Evolutionary conservation across 2,113 vertebrate species (phyloP).

Genomic region (Cyanistes caeruleus): DNA sequence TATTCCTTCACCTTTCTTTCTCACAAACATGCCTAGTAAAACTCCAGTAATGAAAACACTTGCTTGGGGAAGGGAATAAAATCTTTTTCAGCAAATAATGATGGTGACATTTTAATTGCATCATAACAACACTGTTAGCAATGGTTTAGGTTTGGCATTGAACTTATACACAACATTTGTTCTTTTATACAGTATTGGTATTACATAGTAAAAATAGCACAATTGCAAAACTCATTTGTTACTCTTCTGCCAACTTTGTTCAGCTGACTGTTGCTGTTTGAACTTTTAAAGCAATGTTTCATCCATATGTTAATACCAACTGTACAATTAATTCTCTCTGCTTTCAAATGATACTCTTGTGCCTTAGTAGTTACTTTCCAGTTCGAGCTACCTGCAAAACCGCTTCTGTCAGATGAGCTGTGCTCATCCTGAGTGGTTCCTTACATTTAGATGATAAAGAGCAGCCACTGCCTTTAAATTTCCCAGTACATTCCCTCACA

Average conservation of each 20-base stretch:
- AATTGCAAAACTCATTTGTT: conserved; percentile 70
- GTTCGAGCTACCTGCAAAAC: conserved; percentile 24
- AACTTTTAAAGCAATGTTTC: conserved; percentile 66
- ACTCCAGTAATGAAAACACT: conserved; percentile 63
- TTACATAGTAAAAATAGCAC: conserved; percentile 59
- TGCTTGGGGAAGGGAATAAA: not conserved
- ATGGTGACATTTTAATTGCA: conserved; percentile 48
- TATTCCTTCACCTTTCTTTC: conserved; percentile 61
- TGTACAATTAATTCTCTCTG: not conserved
- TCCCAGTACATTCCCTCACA: not conserved
- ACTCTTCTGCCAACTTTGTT: conserved; percentile 55
- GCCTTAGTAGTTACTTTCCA: not conserved
- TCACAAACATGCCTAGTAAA: conserved; percentile 50
- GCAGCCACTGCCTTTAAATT: not conserved
- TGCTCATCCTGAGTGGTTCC: not conserved
- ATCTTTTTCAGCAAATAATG: conserved; percentile 11
- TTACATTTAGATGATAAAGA: not conserved
- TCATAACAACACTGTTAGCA: conserved; percentile 9
- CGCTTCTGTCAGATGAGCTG: not conserved
- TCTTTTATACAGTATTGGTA: conserved; percentile 45
- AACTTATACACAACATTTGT: conserved; percentile 31
- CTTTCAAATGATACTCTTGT: conserved; percentile 13
- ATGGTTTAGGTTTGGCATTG: conserved; percentile 40
- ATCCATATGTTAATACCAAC: conserved; percentile 66
- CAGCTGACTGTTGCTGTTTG: conserved; percentile 51